phyloP scores from a whole-genome alignment of 2,797 vertebrate species.

The Phyllotis vaccarum region DNA sequence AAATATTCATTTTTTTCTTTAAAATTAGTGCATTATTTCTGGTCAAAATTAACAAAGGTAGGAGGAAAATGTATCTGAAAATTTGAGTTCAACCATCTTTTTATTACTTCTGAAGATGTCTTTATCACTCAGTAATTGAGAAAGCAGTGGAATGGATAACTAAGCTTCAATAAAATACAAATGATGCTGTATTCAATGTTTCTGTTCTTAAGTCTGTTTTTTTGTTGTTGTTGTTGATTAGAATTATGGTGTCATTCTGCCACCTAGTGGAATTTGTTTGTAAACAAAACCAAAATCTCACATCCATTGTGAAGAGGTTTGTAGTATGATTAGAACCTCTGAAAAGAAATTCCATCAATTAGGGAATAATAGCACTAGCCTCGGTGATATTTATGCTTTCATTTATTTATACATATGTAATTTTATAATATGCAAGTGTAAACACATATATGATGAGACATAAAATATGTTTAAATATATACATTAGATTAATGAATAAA shows the following conservation, averaged over 20 bases:
- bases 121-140: neutral
- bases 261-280: neutral
- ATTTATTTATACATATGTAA: neutral
- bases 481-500: neutral
- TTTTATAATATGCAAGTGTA: neutral
- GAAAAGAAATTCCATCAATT: neutral
- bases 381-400: neutral
- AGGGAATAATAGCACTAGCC: rapidly evolving
- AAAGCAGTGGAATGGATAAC: neutral
- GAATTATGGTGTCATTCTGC: neutral
- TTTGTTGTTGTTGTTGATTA: rapidly evolving
- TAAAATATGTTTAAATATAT: neutral
- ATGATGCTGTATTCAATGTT: neutral
- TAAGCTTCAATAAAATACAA: neutral
- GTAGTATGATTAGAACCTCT: rapidly evolving
- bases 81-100: neutral
- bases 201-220: neutral
- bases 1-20: neutral
- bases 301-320: neutral
- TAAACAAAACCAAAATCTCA: neutral
- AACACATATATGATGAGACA: neutral
- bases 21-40: neutral
- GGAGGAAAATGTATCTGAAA: neutral
- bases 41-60: neutral
- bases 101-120: neutral